These are phyloP conservation scores for Eupithecia subfuscata DNA, from an alignment of 2,888 invertebrate genomes.

Conservation along the genomic window DNA sequence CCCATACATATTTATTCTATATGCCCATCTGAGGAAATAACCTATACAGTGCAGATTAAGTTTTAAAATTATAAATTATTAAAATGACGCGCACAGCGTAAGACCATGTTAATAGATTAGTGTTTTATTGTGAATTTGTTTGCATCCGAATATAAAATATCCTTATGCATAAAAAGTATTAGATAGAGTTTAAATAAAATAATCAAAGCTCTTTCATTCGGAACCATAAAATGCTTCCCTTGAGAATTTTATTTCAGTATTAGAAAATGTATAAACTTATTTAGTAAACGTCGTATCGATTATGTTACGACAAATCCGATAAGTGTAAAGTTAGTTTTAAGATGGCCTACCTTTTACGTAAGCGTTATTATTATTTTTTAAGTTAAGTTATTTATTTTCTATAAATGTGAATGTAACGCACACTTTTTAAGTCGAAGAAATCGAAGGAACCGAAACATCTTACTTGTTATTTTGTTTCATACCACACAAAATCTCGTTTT, in stretches of 20 bases:
- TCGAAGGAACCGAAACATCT: neutral
- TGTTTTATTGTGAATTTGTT: neutral
- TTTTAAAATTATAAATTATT: neutral
- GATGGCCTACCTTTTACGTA: neutral
- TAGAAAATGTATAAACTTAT: neutral
- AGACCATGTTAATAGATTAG: neutral
- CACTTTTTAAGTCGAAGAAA: neutral
- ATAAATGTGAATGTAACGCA: neutral
- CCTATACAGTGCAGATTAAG: neutral
- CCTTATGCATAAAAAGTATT: neutral
- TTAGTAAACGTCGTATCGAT: neutral
- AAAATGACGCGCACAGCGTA: slow-evolving; percentile 1
- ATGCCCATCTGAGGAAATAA: neutral
- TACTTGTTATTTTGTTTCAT: too few species aligned
- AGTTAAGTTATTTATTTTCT: neutral
- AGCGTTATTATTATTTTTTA: neutral
- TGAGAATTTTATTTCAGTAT: slow-evolving; percentile 16
- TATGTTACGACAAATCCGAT: neutral
- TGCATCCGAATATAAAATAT: slow-evolving; percentile 13
- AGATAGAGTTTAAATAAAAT: neutral
- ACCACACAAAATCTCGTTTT: neutral
- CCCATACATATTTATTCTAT: neutral
- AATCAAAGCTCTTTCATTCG: slow-evolving; percentile 6
- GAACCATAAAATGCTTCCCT: slow-evolving; percentile 34
- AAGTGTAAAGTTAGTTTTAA: neutral